Conservation (phyloP, 2,888 invertebrate genomes). For the Slavum lentiscoides region DNA sequence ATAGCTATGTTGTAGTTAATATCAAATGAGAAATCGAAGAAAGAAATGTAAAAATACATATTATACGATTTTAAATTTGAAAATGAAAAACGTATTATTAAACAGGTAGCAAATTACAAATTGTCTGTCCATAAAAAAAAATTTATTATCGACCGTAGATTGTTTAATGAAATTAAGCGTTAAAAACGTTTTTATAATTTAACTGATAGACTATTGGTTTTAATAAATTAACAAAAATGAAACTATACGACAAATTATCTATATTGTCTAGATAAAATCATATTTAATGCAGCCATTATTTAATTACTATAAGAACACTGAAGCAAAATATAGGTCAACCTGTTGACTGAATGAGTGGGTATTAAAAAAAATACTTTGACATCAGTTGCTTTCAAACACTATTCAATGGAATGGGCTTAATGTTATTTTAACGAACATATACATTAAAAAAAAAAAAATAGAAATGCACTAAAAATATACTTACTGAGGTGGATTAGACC, state of each 20-base stretch:
- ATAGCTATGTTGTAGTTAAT: too few species aligned
- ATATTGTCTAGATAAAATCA: neutral
- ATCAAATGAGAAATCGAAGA: too few species aligned
- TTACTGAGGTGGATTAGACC: constrained; percentile 35
- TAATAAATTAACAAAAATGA: neutral
- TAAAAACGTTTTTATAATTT: neutral
- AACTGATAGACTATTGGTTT: neutral
- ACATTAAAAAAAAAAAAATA: neutral
- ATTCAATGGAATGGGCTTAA: neutral
- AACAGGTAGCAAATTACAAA: too few species aligned
- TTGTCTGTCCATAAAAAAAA: too few species aligned
- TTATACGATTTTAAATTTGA: neutral
- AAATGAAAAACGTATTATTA: neutral
- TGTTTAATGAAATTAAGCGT: neutral
- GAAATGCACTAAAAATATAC: neutral
- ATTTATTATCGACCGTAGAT: too few species aligned
- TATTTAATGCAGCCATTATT: neutral
- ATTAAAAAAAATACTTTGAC: neutral
- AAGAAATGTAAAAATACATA: neutral
- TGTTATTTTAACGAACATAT: neutral
- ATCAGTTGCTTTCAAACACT: neutral
- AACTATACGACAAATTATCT: neutral
- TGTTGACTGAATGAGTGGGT: neutral
- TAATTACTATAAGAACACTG: neutral
- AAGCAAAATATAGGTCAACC: constrained; percentile 29